A percentile compares a stretch with the other conserved stretches of the same genome.
Conservation (phyloP, 2,797 vertebrate species). For the Austrolebias charrua region DNA sequence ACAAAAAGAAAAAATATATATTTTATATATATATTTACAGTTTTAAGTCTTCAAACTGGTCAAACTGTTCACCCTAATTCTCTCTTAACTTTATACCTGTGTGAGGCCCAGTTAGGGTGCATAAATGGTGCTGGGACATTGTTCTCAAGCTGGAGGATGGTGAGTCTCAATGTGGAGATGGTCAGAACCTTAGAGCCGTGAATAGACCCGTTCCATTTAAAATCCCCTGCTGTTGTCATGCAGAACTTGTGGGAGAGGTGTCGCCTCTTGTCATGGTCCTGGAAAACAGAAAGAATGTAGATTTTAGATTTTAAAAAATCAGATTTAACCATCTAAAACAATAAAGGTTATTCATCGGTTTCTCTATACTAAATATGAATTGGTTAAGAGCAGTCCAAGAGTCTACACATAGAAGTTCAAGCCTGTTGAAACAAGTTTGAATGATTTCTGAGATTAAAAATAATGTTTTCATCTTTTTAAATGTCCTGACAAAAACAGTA, state of each 20-base stretch:
- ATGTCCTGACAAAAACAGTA: background rate
- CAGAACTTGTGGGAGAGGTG: slow-evolving; percentile 98
- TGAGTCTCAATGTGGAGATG: slow-evolving; percentile 93
- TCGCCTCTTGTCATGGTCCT: slow-evolving; percentile 96
- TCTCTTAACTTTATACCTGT: slow-evolving; percentile 82
- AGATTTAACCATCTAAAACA: no score
- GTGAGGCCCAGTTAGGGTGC: slow-evolving; percentile 98
- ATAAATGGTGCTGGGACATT: slow-evolving; percentile 96
- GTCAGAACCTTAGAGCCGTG: slow-evolving; percentile 94
- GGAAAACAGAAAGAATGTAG: slow-evolving; percentile 43
- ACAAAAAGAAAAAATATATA: slow-evolving; percentile 20
- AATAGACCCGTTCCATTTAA: slow-evolving; percentile 98
- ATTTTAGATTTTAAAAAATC: no score
- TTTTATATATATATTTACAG: background rate
- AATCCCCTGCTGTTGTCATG: slow-evolving; percentile 94
- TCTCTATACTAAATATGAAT: no score
- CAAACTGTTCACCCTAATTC: background rate
- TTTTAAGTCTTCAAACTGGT: background rate
- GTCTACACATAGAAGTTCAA: no score
- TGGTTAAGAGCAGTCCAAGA: no score
- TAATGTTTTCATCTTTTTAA: background rate
- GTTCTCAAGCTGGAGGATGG: slow-evolving; percentile 97
- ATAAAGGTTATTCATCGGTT: no score
- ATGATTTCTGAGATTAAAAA: no score
- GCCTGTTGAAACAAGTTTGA: no score